Conservation (phyloP, 2,113 vertebrate species). For the Romanogobio albipinnatus region DNA sequence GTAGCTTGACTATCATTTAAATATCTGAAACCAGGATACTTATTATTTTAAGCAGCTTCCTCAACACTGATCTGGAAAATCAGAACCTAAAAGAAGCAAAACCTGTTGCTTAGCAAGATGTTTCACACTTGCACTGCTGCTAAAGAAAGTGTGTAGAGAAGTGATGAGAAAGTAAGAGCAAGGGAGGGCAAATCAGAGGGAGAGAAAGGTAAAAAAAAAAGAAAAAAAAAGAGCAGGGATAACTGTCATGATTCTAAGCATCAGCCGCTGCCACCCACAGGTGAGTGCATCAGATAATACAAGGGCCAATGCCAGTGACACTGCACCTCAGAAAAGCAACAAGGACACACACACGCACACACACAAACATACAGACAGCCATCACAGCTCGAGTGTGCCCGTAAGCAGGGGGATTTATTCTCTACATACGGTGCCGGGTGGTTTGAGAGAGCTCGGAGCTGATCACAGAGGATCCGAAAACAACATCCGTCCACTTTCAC, state of each 20-base stretch:
- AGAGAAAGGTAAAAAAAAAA: constrained; percentile 8
- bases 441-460: constrained; percentile 44
- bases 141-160: constrained; percentile 24
- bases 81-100: background rate
- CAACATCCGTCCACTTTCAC: constrained; percentile 91
- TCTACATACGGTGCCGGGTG: constrained; percentile 41
- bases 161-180: constrained; percentile 14
- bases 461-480: constrained; percentile 79
- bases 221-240: constrained; percentile 40
- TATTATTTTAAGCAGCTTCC: background rate
- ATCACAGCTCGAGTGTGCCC: constrained; percentile 27
- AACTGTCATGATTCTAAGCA: constrained; percentile 31
- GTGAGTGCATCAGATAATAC: constrained; percentile 64
- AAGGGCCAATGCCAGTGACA: constrained; percentile 38
- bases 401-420: constrained; percentile 49
- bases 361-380: constrained; percentile 12
- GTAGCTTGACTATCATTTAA: background rate
- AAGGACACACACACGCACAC: constrained; percentile 29
- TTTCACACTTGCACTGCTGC: constrained; percentile 7
- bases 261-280: constrained; percentile 59
- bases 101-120: constrained; percentile 64
- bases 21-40: background rate
- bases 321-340: constrained; percentile 46
- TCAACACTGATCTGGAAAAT: background rate
- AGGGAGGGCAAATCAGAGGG: background rate